Base-by-base conservation (phyloP, 2,797 vertebrate species). In the Xenopus petersii region DNA sequence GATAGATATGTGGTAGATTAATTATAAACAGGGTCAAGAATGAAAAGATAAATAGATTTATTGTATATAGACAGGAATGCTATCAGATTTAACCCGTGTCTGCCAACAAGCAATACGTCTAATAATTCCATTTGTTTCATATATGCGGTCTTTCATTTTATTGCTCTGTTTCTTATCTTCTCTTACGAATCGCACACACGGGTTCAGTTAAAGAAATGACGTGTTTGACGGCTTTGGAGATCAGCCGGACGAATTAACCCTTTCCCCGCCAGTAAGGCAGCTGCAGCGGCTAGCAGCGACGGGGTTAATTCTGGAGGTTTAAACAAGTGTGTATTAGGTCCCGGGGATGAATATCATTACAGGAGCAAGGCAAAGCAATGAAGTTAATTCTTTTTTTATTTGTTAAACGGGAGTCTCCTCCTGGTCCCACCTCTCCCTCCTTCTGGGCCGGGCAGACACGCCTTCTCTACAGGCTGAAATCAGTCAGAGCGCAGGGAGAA, bases 381-480 rank as follows among this genome's bases (percentile, higher is more conserved):
- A 92, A 93, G 91, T 94, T 94, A 91, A 93, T 94, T 93, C 90
- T 90, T 91, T 92, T 56, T 92, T 93, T 93, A 93, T 93, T 92
- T 93, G 91, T 92, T 93, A 94, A 94, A 91, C 88, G 83, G 54
- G 84, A 88, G 87, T 91, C 90, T 90, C 92, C 91, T 92, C 91
- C 90, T 90, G 85, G 89, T 86, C 81, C 92, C 91, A 90, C 93
- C 93, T 91, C 86, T 92, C 91, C 92, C 92, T 92, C 91, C 93
- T 92, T 81, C 89, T 91, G 92, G 92, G 92, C 91, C 90, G 92
- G 87, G 87, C 92, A 86, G 89, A 86, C 92, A 93, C 93, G 93
- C 93, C 93, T 91, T 93, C 90, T 90, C 92, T 91, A 93, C 93
- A 93, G 87, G 91, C 90, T 90, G 88, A 91, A 91, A 90, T 93